Evolutionary conservation across 2,888 invertebrate genomes (phyloP), one percentile per base, ranked within the genome.

Genomic region (Patella pellucida): DNA sequence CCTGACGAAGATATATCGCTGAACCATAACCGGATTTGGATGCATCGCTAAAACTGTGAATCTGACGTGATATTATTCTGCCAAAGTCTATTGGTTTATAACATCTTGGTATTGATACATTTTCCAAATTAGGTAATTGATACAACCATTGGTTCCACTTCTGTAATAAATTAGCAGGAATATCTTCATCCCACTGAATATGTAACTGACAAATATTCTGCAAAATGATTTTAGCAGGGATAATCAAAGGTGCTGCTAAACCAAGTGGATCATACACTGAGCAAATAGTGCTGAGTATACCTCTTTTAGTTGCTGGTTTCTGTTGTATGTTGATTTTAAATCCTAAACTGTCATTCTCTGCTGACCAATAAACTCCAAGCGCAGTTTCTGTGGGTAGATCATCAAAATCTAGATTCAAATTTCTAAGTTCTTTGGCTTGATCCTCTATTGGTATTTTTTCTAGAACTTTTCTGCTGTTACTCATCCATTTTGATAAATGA

Each of bases 281-380:
- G 15, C 50, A 19, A 7, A 14, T 31, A 14, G 69, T 62, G 9
- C 7, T 19, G 12, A 62, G 56, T 0, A 62, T 62, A 19, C 56
- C 56, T 62, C 56, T n/a, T 16, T 68, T 68, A 14, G 56, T 56
- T 16, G 14, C 14, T 15, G 56, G 56, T 14, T 16, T 14, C 7
- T 14, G 16, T 16, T 56, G 56, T 15, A 56, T 11, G 16, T 16
- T 15, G 14, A 16, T 56, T 14, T 56, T 16, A 56, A 56, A 56
- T 56, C 56, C 56, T n/a, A 56, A 7, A 11, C 16, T 69, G 69
- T 69, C 31, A 16, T 16, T 15, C 23, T 69, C 69, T 16, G 27
- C 69, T 1, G 12, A 11, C 75, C 75, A 75, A 68, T 68, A 51
- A 19, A 75, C 52, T n/a, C 75, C 75, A 9, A 75, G 41, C 3